These are phyloP conservation scores for Drosophila eohydei DNA, from an alignment of 2,888 invertebrate species.

Conservation along the genomic window DNA sequence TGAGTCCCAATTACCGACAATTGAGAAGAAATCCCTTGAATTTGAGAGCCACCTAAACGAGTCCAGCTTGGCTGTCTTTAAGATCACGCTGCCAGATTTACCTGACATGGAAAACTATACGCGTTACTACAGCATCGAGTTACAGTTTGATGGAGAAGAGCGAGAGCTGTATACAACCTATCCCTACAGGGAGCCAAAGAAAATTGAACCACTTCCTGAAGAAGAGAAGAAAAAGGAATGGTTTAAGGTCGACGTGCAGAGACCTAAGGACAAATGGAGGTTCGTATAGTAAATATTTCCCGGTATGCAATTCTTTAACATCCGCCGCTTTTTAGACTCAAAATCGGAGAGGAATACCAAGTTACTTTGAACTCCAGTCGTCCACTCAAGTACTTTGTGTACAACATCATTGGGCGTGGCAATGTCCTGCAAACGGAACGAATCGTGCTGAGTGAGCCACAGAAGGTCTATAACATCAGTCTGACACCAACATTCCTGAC, in stretches of 20 bases:
- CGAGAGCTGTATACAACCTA: conserved; percentile 66
- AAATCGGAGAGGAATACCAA: conserved; percentile 89
- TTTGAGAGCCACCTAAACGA: conserved; percentile 86
- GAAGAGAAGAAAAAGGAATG: conserved; percentile 69
- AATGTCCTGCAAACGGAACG: conserved; percentile 92
- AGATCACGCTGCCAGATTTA: conserved; percentile 87
- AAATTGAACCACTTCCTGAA: conserved; percentile 38
- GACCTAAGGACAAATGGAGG: conserved; percentile 58
- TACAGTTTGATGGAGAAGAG: conserved; percentile 69
- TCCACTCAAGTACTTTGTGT: conserved; percentile 90
- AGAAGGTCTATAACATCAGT: conserved; percentile 87
- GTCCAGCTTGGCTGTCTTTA: conserved; percentile 88
- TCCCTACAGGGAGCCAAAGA: conserved; percentile 74
- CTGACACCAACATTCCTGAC: conserved; percentile 91
- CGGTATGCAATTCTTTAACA: fast-evolving
- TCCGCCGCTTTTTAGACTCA: conserved; percentile 84
- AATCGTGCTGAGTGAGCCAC: conserved; percentile 86
- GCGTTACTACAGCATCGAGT: conserved; percentile 63
- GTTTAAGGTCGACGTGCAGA: conserved; percentile 56
- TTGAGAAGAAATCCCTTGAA: conserved; percentile 84
- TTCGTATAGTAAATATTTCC: conserved; percentile 31
- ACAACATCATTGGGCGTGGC: conserved; percentile 93
- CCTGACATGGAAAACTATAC: conserved; percentile 67
- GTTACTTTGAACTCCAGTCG: conserved; percentile 91
- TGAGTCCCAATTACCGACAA: conserved; percentile 53